Evolutionary conservation across 2,888 invertebrate species (phyloP), one percentile per base, ranked within the genome.

Genomic region (Noctua janthe): DNA sequence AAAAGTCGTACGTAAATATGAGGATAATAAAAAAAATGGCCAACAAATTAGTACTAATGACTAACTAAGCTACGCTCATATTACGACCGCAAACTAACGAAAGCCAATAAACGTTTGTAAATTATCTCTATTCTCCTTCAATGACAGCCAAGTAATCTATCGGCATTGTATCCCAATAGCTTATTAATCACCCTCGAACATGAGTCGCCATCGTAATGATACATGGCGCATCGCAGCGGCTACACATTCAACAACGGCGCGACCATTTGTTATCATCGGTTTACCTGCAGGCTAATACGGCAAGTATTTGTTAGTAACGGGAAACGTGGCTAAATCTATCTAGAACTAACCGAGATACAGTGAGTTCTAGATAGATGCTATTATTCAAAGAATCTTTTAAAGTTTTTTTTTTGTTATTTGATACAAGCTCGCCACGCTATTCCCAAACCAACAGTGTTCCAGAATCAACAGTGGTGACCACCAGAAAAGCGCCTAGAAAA

Each of bases 161-260:
- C 43, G 79, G 39, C n/a, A 54, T 54, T 43, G 71, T 66, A 80
- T 71, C 29, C 43, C 0, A 54, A 64, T 64, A 49, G n/a, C 23
- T 43, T 75, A 78, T 73, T 70, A 75, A 39, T 66, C 29, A 78
- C n/a, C 47, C 7, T 75, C 59, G 59, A 85, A 79, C 76, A 71
- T 64, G 75, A 78, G 8, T 17, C 73, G 49, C 70, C 49, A 51
- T 77, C 39, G 35, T 43, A 43, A 43, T 43, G 20, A 64, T 35
- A 35, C 64, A 10, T 20, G 35, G 64, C 71, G 23, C 59, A 71
- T 51, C 39, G 69, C 39, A 74, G 4, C 20, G 56, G 13, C 29
- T 35, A 67, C 29, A 23, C 74, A 76, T 85, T 74, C 75, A 83
- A 83, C 83, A 83, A 51, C 10, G 35, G 71, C 73, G 47, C 39